phyloP scores from a whole-genome alignment of 92 coral and sea anemone genomes.

The Montipora capitata region DNA sequence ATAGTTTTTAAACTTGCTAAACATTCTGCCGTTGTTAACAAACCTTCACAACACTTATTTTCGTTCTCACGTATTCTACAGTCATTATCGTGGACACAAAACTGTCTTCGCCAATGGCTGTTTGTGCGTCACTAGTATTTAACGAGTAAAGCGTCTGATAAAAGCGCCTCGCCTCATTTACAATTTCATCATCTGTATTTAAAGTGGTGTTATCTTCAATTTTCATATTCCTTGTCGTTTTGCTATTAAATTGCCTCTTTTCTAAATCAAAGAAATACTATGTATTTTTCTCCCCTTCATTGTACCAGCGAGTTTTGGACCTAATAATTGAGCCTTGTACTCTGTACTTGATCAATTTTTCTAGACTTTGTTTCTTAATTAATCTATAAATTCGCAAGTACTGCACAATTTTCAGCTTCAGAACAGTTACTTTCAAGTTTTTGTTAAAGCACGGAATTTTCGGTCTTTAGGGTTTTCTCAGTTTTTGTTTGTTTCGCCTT shows the following conservation, averaged over 20 bases:
- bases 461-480: background rate
- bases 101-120: no score
- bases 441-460: background rate
- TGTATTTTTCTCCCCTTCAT: constrained; percentile 6
- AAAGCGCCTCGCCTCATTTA: constrained; percentile 21
- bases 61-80: background rate
- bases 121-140: background rate
- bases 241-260: constrained; percentile 7
- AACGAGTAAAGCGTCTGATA: constrained; percentile 9
- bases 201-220: background rate
- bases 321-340: constrained; percentile 10
- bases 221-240: constrained; percentile 7
- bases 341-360: background rate
- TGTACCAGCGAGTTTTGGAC: constrained; percentile 15
- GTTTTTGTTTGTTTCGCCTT: background rate
- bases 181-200: constrained; percentile 1
- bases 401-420: background rate
- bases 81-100: background rate
- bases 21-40: background rate
- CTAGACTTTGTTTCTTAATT: constrained; percentile 4
- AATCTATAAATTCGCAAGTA: background rate
- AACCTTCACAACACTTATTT: background rate
- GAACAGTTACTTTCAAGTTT: background rate
- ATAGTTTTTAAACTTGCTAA: constrained; percentile 9
- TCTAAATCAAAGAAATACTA: constrained; percentile 3